Conservation (phyloP, 2,888 invertebrate species). For the Epistrophe eligans region DNA sequence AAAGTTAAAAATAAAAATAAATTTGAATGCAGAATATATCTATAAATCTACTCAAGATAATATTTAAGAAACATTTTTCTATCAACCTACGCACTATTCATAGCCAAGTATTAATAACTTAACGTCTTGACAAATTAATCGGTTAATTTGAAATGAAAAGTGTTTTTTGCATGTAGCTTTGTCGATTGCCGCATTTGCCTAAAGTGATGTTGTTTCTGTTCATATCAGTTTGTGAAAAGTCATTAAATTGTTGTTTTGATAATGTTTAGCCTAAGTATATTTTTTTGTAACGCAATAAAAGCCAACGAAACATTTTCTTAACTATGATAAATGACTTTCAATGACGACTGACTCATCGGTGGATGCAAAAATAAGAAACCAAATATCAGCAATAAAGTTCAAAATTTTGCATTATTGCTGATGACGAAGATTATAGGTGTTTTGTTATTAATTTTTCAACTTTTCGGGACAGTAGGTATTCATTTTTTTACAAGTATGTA, state of each 20-base stretch:
- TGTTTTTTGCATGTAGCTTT: conserved; percentile 41
- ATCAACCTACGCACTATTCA: conserved; percentile 32
- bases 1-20: not conserved
- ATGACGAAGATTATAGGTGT: not conserved
- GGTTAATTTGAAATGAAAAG: conserved; percentile 40
- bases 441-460: not conserved
- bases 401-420: not conserved
- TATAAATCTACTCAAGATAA: not conserved
- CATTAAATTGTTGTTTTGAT: conserved; percentile 70
- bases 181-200: conserved; percentile 33
- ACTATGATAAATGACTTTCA: conserved; percentile 60
- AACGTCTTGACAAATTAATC: conserved; percentile 49
- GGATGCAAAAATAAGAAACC: not conserved
- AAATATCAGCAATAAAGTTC: not conserved
- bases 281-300: conserved; percentile 46
- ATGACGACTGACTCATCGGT: conserved; percentile 56
- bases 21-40: not conserved
- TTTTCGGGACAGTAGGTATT: not conserved
- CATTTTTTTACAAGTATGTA: too few species aligned
- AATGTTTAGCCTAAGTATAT: conserved; percentile 36
- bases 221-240: conserved; percentile 60
- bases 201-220: conserved; percentile 41
- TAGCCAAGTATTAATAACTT: conserved; percentile 11
- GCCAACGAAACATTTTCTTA: conserved; percentile 23
- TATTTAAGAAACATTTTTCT: not conserved